A percentile compares a stretch with the other conserved stretches of the same genome.
These are phyloP conservation scores for Brienomyrus brachyistius DNA, from an alignment of 2,113 vertebrate species.

Conservation along the genomic window DNA sequence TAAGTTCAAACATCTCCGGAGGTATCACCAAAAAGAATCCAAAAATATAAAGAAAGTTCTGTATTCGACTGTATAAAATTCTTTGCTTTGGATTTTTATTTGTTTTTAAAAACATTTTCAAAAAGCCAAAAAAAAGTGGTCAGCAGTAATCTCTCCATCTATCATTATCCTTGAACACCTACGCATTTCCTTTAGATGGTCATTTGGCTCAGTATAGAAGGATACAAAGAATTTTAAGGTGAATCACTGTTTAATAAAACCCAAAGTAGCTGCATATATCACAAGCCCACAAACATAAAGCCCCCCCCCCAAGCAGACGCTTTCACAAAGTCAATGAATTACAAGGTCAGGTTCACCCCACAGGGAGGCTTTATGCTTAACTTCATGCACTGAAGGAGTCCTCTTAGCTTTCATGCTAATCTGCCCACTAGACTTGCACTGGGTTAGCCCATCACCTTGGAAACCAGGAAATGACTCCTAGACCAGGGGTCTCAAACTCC, in stretches of 20 bases:
- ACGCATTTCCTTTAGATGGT: not conserved
- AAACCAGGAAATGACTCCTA: not conserved
- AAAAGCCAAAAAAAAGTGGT: not conserved
- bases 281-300: not conserved
- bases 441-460: not conserved
- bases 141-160: not conserved
- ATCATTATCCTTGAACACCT: constrained; percentile 4
- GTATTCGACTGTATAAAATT: not conserved
- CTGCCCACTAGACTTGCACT: not conserved
- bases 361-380: not conserved
- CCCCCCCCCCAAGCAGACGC: not conserved
- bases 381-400: not conserved
- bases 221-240: not conserved
- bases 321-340: constrained; percentile 3
- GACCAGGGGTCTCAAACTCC: no score
- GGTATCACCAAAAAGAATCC: not conserved
- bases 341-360: not conserved
- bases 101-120: not conserved
- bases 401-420: not conserved
- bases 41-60: not conserved
- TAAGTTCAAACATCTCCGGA: not conserved
- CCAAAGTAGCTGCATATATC: not conserved
- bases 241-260: not conserved
- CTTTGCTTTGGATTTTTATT: not conserved
- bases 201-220: not conserved